Evolutionary conservation across 1,140 invertebrate species (phyloP), one percentile per base, ranked within the genome.

Genomic region (Sogatella furcifera): DNA sequence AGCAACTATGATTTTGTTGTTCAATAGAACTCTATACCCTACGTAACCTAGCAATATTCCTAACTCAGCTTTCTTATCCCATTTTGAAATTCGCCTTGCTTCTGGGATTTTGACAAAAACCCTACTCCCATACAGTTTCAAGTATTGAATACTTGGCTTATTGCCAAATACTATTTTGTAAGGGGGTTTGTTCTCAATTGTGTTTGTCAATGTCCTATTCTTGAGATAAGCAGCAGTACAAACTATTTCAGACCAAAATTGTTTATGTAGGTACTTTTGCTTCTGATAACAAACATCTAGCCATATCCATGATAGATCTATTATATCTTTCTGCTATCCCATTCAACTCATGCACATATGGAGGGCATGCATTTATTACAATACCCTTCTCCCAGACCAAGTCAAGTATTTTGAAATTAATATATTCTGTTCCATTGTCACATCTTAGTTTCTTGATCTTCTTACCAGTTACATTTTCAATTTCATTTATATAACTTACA

Each of bases 381-480:
- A 67, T 66, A 9, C 64, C 66, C n/a, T 66, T 65, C 46, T 64
- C 43, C 55, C 49, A 61, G 14, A 53, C 41, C 54, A 68, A 70
- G 10, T 62, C 44, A 54, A 57, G 64, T 43, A 68, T 19, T 28
- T 59, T 34, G 43, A 17, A 34, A 66, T 66, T 69, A 24, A 69
- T 58, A 65, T 65, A 68, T 61, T 69, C 68, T 52, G 15, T 63
- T 1, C 68, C 68, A 49, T 66, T 66, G 68, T 67, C 68, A 64
- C 62, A 69, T 62, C 64, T 64, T 21, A 67, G 22, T 31, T 58
- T 58, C 65, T 67, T 70, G 22, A 69, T 59, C 46, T 43, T 63
- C 57, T 68, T 68, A 56, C 64, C 55, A 14, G 59, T 66, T 61
- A 55, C n/a, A 52, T 64, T 67, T 57, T 67, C 57, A 41, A 61